Conservation (phyloP, 2,888 invertebrate genomes). For the Hybos culiciformis region DNA sequence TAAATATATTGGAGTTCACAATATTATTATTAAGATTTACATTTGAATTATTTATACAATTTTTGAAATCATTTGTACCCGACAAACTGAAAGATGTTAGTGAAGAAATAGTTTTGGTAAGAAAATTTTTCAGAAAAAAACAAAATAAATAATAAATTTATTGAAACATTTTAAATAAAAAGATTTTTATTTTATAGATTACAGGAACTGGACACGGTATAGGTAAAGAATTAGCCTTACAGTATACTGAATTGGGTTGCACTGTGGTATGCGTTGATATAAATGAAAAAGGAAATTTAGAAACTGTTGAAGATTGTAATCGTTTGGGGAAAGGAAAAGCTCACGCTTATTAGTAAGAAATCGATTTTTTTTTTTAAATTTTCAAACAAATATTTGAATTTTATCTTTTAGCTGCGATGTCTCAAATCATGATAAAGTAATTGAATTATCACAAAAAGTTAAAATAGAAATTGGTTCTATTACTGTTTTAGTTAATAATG, state of each 20-base stretch:
- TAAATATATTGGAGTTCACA: conserved; percentile 26
- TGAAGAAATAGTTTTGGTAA: conserved; percentile 65
- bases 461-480: conserved; percentile 59
- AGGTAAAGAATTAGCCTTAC: conserved; percentile 60
- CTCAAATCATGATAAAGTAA: conserved; percentile 51
- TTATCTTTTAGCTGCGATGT: conserved; percentile 54
- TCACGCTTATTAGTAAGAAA: conserved; percentile 35
- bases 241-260: conserved; percentile 57
- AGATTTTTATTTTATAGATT: conserved; percentile 40
- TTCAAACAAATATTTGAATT: conserved; percentile 11
- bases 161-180: not conserved
- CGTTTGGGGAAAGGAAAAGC: conserved; percentile 27
- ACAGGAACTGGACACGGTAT: conserved; percentile 80
- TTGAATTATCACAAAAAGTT: conserved; percentile 47
- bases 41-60: conserved; percentile 19
- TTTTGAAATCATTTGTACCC: conserved; percentile 18
- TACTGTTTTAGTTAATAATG: conserved; percentile 70
- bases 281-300: conserved; percentile 51
- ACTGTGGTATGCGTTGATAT: conserved; percentile 66
- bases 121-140: conserved; percentile 20
- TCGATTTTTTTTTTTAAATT: conserved; percentile 4
- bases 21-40: conserved; percentile 21
- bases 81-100: conserved; percentile 52
- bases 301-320: conserved; percentile 46
- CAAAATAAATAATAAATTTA: not conserved